Evolutionary conservation across 2,888 invertebrate genomes (phyloP).

Genomic region (Scrobipalpa atriplicella): DNA sequence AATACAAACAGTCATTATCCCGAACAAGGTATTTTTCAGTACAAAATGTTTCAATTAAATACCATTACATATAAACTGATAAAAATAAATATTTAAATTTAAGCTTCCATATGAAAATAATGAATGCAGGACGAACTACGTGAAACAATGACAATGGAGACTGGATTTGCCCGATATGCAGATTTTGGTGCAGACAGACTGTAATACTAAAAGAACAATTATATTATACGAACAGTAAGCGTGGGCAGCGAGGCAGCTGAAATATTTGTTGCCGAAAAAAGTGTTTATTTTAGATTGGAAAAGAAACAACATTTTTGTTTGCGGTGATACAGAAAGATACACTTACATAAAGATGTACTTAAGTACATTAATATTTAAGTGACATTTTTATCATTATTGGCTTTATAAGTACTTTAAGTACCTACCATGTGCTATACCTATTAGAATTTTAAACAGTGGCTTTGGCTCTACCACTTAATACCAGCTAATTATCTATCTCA

Average conservation of each 20-base stretch:
- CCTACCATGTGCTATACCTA: no score
- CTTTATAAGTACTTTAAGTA: no score
- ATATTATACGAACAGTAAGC: neutral
- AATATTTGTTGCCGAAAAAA: neutral
- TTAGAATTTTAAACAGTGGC: no score
- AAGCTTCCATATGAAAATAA: conserved; percentile 48
- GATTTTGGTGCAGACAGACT: conserved; percentile 46
- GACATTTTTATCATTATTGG: no score
- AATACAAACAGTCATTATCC: neutral
- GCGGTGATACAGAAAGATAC: no score
- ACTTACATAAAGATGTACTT: no score
- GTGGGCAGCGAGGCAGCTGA: neutral
- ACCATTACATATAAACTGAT: conserved; percentile 41
- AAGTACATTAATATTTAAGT: no score
- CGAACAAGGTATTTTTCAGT: neutral
- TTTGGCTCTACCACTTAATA: no score
- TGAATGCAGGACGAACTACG: conserved; percentile 43
- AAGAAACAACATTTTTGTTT: no score
- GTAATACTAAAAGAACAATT: conserved; percentile 17
- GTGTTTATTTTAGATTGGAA: neutral
- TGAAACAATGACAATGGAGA: conserved; percentile 42
- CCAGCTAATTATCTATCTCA: no score
- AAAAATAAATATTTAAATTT: conserved; percentile 40
- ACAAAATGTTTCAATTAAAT: conserved; percentile 43
- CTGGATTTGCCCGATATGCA: conserved; percentile 48